Percentiles rank a stretch among this genome's conserved stretches.
Evolutionary conservation across 2,888 invertebrate species (phyloP).

Genomic region (Meganola albula): DNA sequence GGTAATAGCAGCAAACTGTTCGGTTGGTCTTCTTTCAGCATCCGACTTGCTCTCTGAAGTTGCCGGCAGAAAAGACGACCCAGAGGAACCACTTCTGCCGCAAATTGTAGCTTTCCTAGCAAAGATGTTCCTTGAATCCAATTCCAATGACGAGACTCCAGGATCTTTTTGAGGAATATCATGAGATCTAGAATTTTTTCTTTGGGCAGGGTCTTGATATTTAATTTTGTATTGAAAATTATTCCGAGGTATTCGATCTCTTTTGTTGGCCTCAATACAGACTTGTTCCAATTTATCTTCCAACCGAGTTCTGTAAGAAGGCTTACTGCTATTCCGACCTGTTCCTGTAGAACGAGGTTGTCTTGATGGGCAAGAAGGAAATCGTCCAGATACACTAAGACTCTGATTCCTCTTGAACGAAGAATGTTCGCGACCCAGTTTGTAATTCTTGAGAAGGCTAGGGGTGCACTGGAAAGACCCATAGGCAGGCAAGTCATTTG

Average conservation of each 20-base stretch:
- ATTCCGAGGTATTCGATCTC: background rate
- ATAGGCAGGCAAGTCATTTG: background rate
- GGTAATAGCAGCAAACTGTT: background rate
- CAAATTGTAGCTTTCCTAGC: background rate
- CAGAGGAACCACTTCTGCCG: background rate
- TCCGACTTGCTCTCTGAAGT: background rate
- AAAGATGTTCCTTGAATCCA: background rate
- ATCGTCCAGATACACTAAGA: conserved; percentile 1
- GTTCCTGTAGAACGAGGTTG: background rate
- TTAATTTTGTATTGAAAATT: background rate
- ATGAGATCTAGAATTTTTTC: background rate
- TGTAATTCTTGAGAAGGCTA: background rate
- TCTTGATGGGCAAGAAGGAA: background rate
- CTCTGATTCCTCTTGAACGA: background rate
- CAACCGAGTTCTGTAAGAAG: background rate
- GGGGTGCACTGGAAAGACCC: background rate
- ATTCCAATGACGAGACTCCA: background rate
- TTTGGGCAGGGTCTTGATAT: background rate
- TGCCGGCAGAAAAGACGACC: background rate
- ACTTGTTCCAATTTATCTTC: conserved; percentile 1
- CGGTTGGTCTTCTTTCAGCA: background rate
- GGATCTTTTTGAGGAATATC: background rate
- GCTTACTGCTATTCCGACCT: background rate
- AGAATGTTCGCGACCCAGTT: background rate
- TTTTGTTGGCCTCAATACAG: background rate